These are phyloP conservation scores for Centropus bengalensis DNA, from an alignment of 2,113 vertebrate species.

Conservation along the genomic window DNA sequence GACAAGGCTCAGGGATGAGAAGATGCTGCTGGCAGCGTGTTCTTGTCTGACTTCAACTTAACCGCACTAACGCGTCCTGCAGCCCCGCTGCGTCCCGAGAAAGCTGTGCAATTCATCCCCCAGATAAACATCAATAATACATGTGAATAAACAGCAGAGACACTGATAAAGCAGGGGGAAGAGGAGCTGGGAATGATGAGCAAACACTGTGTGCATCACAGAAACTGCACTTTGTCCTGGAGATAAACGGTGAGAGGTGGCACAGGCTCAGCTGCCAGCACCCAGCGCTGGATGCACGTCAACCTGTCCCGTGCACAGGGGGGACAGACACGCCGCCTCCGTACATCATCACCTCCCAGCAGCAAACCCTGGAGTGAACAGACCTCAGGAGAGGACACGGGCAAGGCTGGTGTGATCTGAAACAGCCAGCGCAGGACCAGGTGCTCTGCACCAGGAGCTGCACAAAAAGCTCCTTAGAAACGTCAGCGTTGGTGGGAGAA, in stretches of 20 bases:
- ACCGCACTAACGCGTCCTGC: rapidly evolving
- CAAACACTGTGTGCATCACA: neutral
- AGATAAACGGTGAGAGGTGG: neutral
- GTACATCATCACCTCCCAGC: rapidly evolving
- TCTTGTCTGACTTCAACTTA: neutral
- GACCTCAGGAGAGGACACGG: neutral
- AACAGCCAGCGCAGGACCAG: rapidly evolving
- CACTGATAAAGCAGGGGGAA: neutral
- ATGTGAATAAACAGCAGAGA: neutral
- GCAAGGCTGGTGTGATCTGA: neutral
- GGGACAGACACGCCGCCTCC: neutral
- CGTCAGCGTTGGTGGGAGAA: rapidly evolving
- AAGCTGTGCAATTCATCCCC: neutral
- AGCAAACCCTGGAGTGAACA: neutral
- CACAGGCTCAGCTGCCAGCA: neutral
- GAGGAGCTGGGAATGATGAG: neutral
- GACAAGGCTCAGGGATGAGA: neutral
- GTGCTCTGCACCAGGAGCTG: neutral
- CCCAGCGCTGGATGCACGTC: rapidly evolving
- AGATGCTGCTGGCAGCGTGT: neutral
- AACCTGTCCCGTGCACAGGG: rapidly evolving
- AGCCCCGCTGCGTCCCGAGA: neutral
- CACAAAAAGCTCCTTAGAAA: neutral
- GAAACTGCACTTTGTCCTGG: neutral
- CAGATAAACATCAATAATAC: neutral